Evolutionary conservation across 2,113 vertebrate species (phyloP).

Genomic region (Prietella phreatophila): DNA sequence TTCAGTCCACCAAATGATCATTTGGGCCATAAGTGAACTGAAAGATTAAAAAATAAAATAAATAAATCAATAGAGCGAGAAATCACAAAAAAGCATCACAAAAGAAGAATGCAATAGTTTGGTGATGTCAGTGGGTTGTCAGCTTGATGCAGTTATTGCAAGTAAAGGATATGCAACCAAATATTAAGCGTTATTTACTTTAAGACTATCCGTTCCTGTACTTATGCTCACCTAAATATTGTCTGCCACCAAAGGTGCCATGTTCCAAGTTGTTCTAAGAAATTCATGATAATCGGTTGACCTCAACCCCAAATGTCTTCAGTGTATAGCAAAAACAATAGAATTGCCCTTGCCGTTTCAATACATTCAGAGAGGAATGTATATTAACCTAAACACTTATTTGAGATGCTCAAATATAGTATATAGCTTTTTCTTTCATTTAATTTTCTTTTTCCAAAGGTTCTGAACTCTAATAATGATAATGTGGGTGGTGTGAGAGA

Average conservation of each 20-base stretch:
- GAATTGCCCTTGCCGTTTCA: neutral
- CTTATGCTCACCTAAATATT: neutral
- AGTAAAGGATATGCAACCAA: neutral
- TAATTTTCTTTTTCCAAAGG: neutral
- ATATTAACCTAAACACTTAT: neutral
- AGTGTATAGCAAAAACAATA: neutral
- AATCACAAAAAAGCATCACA: neutral
- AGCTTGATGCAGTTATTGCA: neutral
- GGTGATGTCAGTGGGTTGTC: neutral
- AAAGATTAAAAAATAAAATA: too few relatives aligned
- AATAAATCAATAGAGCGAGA: too few relatives aligned
- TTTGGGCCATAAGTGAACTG: neutral
- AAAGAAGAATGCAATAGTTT: neutral
- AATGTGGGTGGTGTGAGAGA: neutral
- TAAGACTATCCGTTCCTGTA: neutral
- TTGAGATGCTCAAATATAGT: neutral
- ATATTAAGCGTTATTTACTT: neutral
- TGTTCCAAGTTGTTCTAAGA: neutral
- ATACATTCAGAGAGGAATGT: neutral
- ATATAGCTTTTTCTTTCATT: neutral
- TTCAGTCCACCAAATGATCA: neutral
- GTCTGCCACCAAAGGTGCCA: too few relatives aligned
- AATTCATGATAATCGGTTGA: neutral
- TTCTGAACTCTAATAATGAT: neutral
- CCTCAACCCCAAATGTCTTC: neutral